Base-by-base conservation (phyloP, 2,797 vertebrate genomes). In the Euthynnus affinis region DNA sequence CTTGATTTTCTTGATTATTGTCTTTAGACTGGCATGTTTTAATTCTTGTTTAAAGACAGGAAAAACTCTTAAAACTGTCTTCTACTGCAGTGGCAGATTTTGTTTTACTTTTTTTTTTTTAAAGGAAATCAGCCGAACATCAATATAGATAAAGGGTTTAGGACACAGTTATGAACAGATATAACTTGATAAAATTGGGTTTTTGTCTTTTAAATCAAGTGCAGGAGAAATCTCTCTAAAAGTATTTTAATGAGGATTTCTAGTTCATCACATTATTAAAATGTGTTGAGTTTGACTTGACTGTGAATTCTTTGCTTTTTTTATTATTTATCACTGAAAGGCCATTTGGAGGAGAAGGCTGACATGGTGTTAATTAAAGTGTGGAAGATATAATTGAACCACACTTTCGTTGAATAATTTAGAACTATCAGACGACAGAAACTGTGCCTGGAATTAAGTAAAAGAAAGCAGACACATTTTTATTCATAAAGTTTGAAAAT, bases 331-430 rank as follows among this genome's bases (percentile, higher is more conserved):
- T 61, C 22, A 57, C 51, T 57, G n/a, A 42, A 58, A 58, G 0
- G 15, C 23, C 27, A 9, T 77, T 70, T 25, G 40, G 48, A 32
- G 22, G 20, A 79, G 20, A 55, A 7, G 42, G n/a, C 23, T 49
- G 51, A 34, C 40, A 29, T 18, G 6, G 10, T 15, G 6, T 46
- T 77, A 77, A 72, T 76, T 79, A 57, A 81, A 77, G 23, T 42
- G 40, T 9, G 18, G 42, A 49, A 9, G 48, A 23, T 46, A 4
- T 70, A 66, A 76, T 85, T 65, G 71, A 78, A 85, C 12, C 22
- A 22, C 22, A 32, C 27, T 63, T 49, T 63, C 27, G 3, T 29
- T 70, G 25, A 14, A 77, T 75, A 46, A 80, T 49, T 55, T 17
- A 76, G 8, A 51, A 14, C n/a, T 40, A 69, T 69, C 51, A 60